Base-by-base conservation (phyloP, 1,140 invertebrate species). In the Andricus grossulariae region DNA sequence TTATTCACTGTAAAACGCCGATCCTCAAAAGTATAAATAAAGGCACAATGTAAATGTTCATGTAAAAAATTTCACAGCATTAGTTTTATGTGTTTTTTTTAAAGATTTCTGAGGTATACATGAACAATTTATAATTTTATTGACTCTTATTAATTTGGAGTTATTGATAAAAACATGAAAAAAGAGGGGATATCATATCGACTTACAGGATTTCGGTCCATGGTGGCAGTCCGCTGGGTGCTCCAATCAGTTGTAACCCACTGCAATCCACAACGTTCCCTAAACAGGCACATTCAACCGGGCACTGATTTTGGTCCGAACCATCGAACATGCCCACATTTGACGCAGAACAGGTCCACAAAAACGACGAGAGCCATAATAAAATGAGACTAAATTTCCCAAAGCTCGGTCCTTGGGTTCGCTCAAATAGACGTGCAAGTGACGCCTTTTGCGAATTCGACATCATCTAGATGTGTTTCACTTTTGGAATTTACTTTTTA, bases 121-220 rank as follows among this genome's bases (percentile, higher is more conserved):
- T 60, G 1, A 15, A 15, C 25, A 3, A 0, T 6, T 60, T 32
- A 15, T 21, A 13, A 13, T 21, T 32, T 32, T 15, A 39, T 39
- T 66, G 32, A 66, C 32, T 16, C n/a, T n/a, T n/a, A 66, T 39
- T 45, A 19, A 55, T 55, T 55, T 21, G 18, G 50, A 66, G 10
- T 18, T 19, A 13, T 50, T 13, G 18, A 66, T 16, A 12, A 72
- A 60, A 73, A 13, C 18, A 57, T 45, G 12, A 52, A 50, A 72
- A 13, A 15, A 74, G 19, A 72, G 50, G 5, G 21, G 16, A 51
- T 32, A 55, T 54, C 2, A 19, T 78, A 52, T 54, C 7, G 13
- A 87, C 88, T 89, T 79, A 91, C 89, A 91, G 79, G 60, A 73
- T 84, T 72, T 87, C 88, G 19, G 89, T 91, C 90, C 90, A 91